Percentiles rank a stretch among this genome's conserved stretches.
phyloP scores from a whole-genome alignment of 1,140 invertebrate species.

The Platyscapa corneri region DNA sequence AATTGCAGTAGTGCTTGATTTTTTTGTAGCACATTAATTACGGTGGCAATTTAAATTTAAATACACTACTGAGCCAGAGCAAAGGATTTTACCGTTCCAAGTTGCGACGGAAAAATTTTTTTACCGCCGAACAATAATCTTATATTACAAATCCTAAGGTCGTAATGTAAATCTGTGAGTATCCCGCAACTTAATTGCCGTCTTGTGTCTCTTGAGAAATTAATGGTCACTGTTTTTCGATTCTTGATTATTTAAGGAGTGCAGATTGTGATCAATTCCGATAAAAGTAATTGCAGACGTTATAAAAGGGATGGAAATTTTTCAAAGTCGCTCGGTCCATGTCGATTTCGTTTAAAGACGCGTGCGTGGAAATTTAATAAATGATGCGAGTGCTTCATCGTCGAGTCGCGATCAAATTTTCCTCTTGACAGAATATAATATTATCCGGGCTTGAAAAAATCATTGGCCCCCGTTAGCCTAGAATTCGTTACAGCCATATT shows the following conservation, averaged over 20 bases:
- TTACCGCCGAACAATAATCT: background rate
- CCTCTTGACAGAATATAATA: too few relatives aligned
- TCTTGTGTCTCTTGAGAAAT: background rate
- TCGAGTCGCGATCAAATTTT: too few relatives aligned
- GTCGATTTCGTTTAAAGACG: background rate
- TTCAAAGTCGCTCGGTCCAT: background rate
- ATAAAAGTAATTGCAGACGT: background rate
- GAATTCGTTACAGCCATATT: too few relatives aligned
- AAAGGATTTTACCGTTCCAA: background rate
- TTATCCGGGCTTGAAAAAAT: too few relatives aligned
- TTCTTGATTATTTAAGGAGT: background rate
- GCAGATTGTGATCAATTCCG: background rate
- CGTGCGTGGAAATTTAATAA: background rate
- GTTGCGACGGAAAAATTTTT: background rate
- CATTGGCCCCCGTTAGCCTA: too few relatives aligned
- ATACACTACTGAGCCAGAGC: background rate
- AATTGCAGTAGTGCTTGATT: too few relatives aligned
- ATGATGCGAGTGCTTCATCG: too few relatives aligned
- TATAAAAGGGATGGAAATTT: background rate
- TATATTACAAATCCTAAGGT: background rate
- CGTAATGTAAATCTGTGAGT: background rate
- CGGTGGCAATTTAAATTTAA: background rate
- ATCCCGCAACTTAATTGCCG: background rate
- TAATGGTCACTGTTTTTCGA: background rate
- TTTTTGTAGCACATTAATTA: background rate